These are phyloP conservation scores for Pterostichus madidus DNA, from an alignment of 2,888 invertebrate species.

Conservation along the genomic window DNA sequence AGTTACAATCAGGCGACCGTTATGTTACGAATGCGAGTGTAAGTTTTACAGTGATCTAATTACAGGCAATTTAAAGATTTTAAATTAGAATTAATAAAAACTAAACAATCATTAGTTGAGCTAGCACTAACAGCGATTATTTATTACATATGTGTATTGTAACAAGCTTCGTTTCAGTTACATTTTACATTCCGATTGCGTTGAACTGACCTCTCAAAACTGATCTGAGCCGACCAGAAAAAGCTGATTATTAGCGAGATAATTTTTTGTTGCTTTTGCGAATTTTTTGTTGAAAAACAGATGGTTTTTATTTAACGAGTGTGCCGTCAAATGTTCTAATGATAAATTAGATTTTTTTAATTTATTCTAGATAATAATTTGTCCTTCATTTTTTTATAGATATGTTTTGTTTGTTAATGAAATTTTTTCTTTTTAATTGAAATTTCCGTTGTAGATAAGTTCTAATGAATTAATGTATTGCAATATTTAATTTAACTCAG, in stretches of 20 bases:
- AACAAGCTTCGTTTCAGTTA: background rate
- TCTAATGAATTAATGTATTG: too few species aligned
- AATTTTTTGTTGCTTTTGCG: background rate
- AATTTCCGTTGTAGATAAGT: too few species aligned
- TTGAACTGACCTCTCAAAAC: too few species aligned
- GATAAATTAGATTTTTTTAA: background rate
- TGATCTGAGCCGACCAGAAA: background rate
- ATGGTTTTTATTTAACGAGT: background rate
- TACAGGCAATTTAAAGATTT: constrained; percentile 52
- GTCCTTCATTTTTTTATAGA: too few species aligned
- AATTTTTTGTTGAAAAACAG: background rate
- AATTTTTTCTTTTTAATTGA: too few species aligned
- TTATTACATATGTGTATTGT: background rate
- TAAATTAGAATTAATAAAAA: constrained; percentile 58
- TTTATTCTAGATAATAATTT: background rate
- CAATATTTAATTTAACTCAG: too few species aligned
- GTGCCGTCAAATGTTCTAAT: background rate
- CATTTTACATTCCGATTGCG: background rate
- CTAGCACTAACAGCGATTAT: constrained; percentile 29
- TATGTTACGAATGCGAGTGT: constrained; percentile 51
- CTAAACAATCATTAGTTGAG: constrained; percentile 51
- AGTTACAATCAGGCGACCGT: constrained; percentile 34
- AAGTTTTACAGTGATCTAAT: constrained; percentile 55
- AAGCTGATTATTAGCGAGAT: background rate
- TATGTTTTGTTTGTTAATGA: too few species aligned